A percentile compares a stretch with the other conserved stretches of the same genome.
Conservation (phyloP, 2,888 invertebrate genomes). For the Hirtodrosophila cameraria region DNA sequence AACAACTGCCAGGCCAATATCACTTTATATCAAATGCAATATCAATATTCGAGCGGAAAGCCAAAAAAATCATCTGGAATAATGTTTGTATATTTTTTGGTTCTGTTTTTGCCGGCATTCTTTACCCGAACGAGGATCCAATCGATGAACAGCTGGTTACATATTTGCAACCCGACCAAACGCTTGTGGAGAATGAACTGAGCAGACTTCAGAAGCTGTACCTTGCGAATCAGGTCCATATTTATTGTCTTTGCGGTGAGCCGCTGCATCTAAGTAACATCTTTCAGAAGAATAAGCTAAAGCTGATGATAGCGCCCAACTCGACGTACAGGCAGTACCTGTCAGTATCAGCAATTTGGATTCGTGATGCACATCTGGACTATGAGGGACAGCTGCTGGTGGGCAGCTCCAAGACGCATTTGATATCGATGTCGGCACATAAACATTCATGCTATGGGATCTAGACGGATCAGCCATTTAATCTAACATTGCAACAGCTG, state of each 20-base stretch:
- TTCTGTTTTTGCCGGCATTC: no score
- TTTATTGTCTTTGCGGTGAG: constrained; percentile 40
- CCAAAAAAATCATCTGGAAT: no score
- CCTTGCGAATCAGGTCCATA: constrained; percentile 8
- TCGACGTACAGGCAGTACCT: constrained; percentile 39
- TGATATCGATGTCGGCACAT: constrained; percentile 34
- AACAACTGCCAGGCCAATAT: no score
- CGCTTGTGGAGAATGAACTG: not conserved
- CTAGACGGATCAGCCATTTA: constrained; percentile 35
- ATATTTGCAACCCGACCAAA: constrained; percentile 12
- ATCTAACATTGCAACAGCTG: constrained; percentile 29
- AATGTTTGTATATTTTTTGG: no score
- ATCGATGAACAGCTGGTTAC: constrained; percentile 2
- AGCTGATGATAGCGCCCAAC: not conserved
- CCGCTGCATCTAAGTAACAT: constrained; percentile 10
- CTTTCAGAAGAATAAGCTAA: constrained; percentile 40
- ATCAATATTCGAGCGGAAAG: no score
- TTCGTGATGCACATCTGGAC: constrained; percentile 6
- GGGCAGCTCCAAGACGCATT: not conserved
- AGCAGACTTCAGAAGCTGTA: constrained; percentile 19
- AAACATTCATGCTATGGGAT: constrained; percentile 54
- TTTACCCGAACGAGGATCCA: not conserved
- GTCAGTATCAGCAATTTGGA: constrained; percentile 8
- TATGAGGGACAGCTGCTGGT: constrained; percentile 30
- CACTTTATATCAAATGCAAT: no score